A percentile compares a stretch with the other conserved stretches of the same genome.
Evolutionary conservation across 2,113 vertebrate species (phyloP).

Genomic region (Aleadryas rufinucha): DNA sequence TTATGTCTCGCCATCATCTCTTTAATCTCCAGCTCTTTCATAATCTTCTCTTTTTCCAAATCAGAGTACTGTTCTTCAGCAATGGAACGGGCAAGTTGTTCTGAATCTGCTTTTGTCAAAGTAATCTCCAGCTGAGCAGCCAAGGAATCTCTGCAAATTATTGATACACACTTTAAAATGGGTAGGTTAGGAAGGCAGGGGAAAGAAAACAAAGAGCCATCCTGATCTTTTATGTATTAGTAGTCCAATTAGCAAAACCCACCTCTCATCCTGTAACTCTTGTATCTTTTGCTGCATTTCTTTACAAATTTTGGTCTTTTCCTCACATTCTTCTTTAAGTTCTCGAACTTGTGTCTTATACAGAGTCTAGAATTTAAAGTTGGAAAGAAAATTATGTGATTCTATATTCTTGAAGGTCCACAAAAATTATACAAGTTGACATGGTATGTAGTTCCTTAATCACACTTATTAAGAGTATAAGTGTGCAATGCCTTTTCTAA

Average conservation of each 20-base stretch:
- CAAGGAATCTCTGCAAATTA: slow-evolving; percentile 87
- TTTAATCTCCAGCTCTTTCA: slow-evolving; percentile 98
- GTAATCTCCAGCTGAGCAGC: slow-evolving; percentile 97
- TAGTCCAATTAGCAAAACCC: neutral
- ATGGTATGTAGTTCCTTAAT: neutral
- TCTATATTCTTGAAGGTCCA: neutral
- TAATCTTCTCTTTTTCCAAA: slow-evolving; percentile 98
- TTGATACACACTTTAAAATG: neutral
- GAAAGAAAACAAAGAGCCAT: neutral
- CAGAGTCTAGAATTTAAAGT: slow-evolving; percentile 82
- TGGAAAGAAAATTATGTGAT: neutral
- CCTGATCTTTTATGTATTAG: neutral
- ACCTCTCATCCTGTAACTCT: slow-evolving; percentile 96
- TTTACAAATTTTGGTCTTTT: slow-evolving; percentile 93
- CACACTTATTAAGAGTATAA: neutral
- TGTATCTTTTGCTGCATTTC: slow-evolving; percentile 92
- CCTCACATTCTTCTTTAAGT: slow-evolving; percentile 97
- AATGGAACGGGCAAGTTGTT: slow-evolving; percentile 96
- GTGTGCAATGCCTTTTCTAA: neutral
- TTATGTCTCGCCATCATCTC: slow-evolving; percentile 99
- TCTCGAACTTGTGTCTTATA: slow-evolving; percentile 98
- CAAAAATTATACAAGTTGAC: neutral
- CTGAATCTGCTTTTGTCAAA: slow-evolving; percentile 94
- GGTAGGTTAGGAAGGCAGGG: neutral
- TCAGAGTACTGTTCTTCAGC: slow-evolving; percentile 98